Evolutionary conservation across 2,113 vertebrate species (phyloP).

Genomic region (Melanerpes formicivorus): DNA sequence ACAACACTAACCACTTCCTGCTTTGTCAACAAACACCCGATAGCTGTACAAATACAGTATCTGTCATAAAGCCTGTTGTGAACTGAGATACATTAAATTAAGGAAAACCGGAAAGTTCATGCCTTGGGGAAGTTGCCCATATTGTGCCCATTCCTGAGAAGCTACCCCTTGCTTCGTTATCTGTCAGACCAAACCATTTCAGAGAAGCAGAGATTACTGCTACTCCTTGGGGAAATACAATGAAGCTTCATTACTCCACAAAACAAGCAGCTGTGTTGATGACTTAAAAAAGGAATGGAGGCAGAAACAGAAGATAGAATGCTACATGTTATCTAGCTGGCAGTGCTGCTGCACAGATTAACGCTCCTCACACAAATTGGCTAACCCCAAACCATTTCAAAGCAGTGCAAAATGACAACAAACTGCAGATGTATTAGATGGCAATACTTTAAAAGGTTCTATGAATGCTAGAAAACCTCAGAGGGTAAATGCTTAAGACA

Average conservation of each 20-base stretch:
- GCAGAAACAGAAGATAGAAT: background rate
- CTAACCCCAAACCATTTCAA: background rate
- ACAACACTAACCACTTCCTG: rapidly evolving
- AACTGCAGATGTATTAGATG: background rate
- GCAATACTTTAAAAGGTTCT: background rate
- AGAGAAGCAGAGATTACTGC: background rate
- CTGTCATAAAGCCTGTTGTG: background rate
- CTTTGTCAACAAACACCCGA: rapidly evolving
- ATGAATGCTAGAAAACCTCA: background rate
- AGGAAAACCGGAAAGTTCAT: rapidly evolving
- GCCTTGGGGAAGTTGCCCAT: rapidly evolving
- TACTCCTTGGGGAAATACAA: background rate
- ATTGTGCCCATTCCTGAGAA: rapidly evolving
- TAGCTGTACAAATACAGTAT: rapidly evolving
- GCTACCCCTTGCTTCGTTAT: rapidly evolving
- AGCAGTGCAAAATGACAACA: background rate
- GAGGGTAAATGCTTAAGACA: background rate
- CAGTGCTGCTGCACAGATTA: too few species aligned
- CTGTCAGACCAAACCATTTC: background rate
- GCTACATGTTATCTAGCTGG: rapidly evolving
- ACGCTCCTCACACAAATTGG: background rate
- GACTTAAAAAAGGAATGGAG: background rate
- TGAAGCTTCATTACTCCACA: too few species aligned
- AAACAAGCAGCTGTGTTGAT: background rate
- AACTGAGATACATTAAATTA: background rate